These are phyloP conservation scores for Theristicus caerulescens DNA, from an alignment of 2,113 vertebrate genomes.

Conservation along the genomic window DNA sequence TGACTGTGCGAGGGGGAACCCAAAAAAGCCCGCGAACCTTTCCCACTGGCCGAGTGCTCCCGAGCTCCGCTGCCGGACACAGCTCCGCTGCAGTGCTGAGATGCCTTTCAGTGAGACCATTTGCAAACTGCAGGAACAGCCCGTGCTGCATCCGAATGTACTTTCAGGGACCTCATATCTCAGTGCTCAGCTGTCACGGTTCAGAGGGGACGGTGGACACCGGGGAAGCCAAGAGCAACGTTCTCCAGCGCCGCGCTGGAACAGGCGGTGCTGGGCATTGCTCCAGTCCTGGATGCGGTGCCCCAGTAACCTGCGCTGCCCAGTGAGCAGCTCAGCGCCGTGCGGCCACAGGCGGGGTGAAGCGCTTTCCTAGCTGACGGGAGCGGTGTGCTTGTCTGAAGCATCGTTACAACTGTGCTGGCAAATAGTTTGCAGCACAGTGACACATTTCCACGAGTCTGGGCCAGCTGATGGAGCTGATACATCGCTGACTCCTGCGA, in stretches of 20 bases:
- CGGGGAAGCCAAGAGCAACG: neutral
- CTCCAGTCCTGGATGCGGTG: neutral
- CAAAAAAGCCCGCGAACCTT: neutral
- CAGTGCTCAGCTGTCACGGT: rapidly evolving
- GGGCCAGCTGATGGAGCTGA: neutral
- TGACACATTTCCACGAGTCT: rapidly evolving
- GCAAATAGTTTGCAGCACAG: neutral
- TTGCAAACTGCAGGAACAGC: neutral
- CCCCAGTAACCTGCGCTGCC: neutral
- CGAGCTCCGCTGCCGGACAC: neutral
- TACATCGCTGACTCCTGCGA: rapidly evolving
- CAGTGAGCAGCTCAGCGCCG: neutral
- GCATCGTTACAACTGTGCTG: rapidly evolving
- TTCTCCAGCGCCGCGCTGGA: rapidly evolving
- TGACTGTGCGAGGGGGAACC: neutral
- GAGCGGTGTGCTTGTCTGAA: neutral
- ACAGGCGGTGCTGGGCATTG: neutral
- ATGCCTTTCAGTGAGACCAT: rapidly evolving
- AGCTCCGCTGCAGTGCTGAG: neutral
- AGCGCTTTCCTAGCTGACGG: neutral
- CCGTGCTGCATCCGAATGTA: rapidly evolving
- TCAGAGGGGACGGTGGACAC: neutral
- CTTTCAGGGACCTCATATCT: rapidly evolving
- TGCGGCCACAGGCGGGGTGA: rapidly evolving
- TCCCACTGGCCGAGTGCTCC: rapidly evolving